Conservation (phyloP, 2,888 invertebrate species). For the Caenorhabditis doughertyi region DNA sequence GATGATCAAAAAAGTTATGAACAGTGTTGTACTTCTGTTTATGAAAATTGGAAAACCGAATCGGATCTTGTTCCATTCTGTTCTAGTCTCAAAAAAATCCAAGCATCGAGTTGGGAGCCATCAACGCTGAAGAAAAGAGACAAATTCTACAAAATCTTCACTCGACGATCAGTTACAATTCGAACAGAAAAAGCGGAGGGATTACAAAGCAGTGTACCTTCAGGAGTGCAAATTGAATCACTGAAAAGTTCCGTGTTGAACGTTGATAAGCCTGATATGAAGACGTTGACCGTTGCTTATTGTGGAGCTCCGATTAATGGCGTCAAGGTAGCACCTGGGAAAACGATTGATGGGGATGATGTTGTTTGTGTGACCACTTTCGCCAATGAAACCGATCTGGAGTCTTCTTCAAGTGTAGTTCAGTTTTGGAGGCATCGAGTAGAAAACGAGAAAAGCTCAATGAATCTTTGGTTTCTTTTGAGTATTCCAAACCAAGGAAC, state of each 20-base stretch:
- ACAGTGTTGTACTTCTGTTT: not conserved
- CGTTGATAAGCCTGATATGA: not conserved
- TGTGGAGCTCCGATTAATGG: constrained; percentile 64
- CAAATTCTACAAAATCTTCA: constrained; percentile 16
- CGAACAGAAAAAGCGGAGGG: constrained; percentile 5
- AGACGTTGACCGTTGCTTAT: constrained; percentile 20
- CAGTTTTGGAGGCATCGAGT: constrained; percentile 57
- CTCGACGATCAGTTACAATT: constrained; percentile 42
- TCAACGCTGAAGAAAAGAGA: not conserved
- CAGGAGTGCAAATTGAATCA: constrained; percentile 25
- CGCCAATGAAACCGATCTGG: constrained; percentile 42
- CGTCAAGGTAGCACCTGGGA: constrained; percentile 46
- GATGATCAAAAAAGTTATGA: constrained; percentile 35
- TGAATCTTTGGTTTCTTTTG: constrained; percentile 46
- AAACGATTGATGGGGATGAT: constrained; percentile 33
- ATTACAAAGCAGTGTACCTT: not conserved
- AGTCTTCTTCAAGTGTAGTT: constrained; percentile 40
- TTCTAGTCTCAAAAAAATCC: not conserved
- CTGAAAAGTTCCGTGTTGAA: not conserved
- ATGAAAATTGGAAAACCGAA: constrained; percentile 19
- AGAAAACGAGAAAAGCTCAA: not conserved
- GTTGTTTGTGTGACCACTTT: constrained; percentile 59
- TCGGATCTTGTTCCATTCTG: constrained; percentile 9
- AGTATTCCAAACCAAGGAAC: constrained; percentile 41
- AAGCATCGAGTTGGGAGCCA: not conserved